Base-by-base conservation (phyloP, 2,888 invertebrate genomes). In the Eristalis arbustorum region DNA sequence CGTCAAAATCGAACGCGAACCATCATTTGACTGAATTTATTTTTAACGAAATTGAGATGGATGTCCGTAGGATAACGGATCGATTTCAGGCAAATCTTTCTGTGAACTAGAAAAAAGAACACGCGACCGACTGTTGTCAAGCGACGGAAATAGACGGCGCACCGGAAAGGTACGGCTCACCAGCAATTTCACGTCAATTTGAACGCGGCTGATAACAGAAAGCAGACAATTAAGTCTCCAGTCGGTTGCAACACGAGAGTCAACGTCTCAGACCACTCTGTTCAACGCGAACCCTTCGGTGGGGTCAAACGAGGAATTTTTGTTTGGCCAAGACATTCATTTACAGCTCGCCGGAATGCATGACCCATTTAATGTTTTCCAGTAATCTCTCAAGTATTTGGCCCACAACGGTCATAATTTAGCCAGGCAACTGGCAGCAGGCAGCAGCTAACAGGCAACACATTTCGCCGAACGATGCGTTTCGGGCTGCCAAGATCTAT, bases 291-390 rank as follows among this genome's bases (percentile, higher is more conserved):
- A 63, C 34, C 13, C 37, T 62, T 13, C n/a, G n/a, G 31, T 34
- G 13, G 61, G 49, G 61, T 49, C 31, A 28, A 34, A 23, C 34
- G 1, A 62, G 13, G 40, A 78, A 23, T 68, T 69, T n/a, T 42
- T 57, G 63, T 83, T 83, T 57, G 71, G 61, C 71, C 49, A 66
- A 56, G 11, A 66, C 34, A 49, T 59, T 75, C 66, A 5, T 68
- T 76, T 84, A 72, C 71, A 75, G 66, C 56, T 42, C 68, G 1
- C 25, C 40, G 71, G 61, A 84, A 72, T 81, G 75, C 81, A 37
- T 84, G 76, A 81, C 84, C 84, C 69, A 84, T 84, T 84, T 84
- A 49, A 67, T 42, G 72, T 72, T 67, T 31, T 40, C 40, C 61
- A 59, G 63, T 64, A 74, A 31, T 57, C 49, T 74, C 37, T 64